A percentile compares a stretch with the other conserved stretches of the same genome.
These are phyloP conservation scores for Anoncus sp. DNA, from an alignment of 2,888 invertebrate genomes.

Conservation along the genomic window DNA sequence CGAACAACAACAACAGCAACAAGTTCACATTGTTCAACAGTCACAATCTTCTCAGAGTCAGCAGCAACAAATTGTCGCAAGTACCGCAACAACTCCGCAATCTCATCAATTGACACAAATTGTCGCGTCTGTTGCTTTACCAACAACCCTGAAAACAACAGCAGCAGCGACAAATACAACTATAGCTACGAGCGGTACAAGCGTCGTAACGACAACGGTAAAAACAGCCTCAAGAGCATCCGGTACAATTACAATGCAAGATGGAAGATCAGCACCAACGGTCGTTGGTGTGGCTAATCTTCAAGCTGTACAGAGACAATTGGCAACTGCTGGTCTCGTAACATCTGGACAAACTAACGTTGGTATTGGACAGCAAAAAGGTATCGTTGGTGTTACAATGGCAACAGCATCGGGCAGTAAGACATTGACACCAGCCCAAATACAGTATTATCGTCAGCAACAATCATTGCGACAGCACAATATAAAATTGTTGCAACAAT, in stretches of 20 bases:
- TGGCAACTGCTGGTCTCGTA: conserved; percentile 78
- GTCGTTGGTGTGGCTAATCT: conserved; percentile 81
- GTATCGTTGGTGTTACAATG: conserved; percentile 83
- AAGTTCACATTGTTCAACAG: conserved; percentile 76
- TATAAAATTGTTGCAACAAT: conserved; percentile 76
- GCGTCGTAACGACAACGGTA: conserved; percentile 71
- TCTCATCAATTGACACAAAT: conserved; percentile 76
- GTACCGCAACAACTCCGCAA: conserved; percentile 75
- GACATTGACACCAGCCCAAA: conserved; percentile 84
- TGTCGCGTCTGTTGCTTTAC: conserved; percentile 70
- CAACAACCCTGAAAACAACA: conserved; percentile 72
- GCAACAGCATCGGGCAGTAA: conserved; percentile 84
- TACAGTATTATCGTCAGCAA: conserved; percentile 88
- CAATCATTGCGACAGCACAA: conserved; percentile 82
- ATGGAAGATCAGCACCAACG: conserved; percentile 76
- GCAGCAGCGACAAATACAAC: conserved; percentile 71
- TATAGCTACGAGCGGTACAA: conserved; percentile 64
- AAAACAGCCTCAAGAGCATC: conserved; percentile 76
- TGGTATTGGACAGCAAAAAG: conserved; percentile 77
- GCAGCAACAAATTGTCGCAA: conserved; percentile 69
- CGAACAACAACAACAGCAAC: conserved; percentile 76
- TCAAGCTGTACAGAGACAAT: conserved; percentile 79
- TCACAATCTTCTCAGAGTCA: conserved; percentile 50
- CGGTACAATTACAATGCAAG: conserved; percentile 74
- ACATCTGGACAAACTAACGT: conserved; percentile 74